Conservation (phyloP, 1,140 invertebrate species). For the Nephila pilipes region DNA sequence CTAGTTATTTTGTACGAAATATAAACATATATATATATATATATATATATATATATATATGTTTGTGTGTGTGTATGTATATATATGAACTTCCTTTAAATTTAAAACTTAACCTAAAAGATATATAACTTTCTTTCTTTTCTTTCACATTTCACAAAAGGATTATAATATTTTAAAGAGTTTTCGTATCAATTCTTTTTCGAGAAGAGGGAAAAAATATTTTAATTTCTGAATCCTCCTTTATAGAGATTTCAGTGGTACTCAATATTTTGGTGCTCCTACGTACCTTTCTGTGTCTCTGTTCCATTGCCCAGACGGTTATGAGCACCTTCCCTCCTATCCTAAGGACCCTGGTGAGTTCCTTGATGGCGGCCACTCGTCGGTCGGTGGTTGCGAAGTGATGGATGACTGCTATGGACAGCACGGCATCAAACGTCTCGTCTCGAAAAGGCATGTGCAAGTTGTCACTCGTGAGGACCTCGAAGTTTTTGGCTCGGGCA, state of each 20-base stretch:
- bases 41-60: no score
- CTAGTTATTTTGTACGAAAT: no score
- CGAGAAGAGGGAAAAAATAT: background rate
- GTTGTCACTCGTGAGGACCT: slow-evolving; percentile 90
- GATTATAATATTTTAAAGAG: no score
- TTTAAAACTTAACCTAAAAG: no score
- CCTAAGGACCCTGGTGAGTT: slow-evolving; percentile 92
- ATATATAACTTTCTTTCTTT: no score
- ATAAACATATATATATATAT: no score
- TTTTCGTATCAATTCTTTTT: no score
- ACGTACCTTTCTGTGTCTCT: slow-evolving; percentile 89
- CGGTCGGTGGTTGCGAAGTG: slow-evolving; percentile 94
- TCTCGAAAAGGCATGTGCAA: slow-evolving; percentile 94
- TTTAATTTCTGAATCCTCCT: slow-evolving; percentile 62
- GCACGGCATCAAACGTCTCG: slow-evolving; percentile 95
- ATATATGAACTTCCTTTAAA: no score
- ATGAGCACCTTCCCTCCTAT: slow-evolving; percentile 96
- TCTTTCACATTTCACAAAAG: no score
- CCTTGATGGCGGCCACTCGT: slow-evolving; percentile 91
- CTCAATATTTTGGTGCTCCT: background rate
- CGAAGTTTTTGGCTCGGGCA: slow-evolving; percentile 88
- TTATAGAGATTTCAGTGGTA: no score
- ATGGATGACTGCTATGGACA: slow-evolving; percentile 97
- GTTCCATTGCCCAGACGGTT: slow-evolving; percentile 98
- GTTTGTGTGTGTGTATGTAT: no score